phyloP scores from a whole-genome alignment of 2,797 vertebrate genomes.

The Pteropus rufus region DNA sequence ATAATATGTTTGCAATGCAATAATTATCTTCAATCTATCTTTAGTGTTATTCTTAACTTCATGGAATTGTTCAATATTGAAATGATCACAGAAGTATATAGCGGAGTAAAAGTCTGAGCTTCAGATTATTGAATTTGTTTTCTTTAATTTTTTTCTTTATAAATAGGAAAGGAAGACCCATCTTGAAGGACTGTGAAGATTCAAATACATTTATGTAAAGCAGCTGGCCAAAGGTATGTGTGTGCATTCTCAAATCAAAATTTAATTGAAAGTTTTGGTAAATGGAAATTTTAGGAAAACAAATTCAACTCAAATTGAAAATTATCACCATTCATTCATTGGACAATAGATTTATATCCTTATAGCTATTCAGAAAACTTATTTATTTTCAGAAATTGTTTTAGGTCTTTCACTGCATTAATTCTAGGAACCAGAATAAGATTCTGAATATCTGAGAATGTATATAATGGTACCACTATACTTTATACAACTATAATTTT shows the following conservation, averaged over 20 bases:
- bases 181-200: neutral
- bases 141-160: neutral
- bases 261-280: neutral
- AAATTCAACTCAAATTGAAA: conserved; percentile 2
- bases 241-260: neutral
- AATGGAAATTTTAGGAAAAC: neutral
- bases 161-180: neutral
- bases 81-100: neutral
- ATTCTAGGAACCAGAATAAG: neutral
- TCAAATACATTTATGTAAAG: neutral
- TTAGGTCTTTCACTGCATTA: neutral
- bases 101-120: neutral
- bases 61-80: neutral
- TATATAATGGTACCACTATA: neutral
- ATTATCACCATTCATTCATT: neutral
- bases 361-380: neutral
- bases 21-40: neutral
- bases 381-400: neutral
- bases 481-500: neutral
- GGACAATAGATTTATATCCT: neutral
- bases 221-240: neutral
- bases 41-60: neutral
- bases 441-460: neutral
- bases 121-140: neutral
- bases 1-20: neutral